Evolutionary conservation across 2,888 invertebrate species (phyloP).

Genomic region (Chrysolina haemoptera): DNA sequence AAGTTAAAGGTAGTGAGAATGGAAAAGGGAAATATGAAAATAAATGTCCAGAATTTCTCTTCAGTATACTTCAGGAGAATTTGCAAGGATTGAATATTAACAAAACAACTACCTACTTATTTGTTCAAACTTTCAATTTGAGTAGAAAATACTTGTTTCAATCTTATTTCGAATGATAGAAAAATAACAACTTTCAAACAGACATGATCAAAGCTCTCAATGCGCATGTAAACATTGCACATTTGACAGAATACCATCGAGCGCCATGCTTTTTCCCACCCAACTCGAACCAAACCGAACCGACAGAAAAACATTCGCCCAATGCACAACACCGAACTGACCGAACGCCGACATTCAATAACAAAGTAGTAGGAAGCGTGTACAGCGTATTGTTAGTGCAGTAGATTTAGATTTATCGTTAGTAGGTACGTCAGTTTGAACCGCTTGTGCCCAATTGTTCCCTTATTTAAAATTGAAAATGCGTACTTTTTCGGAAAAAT

Average conservation of each 20-base stretch:
- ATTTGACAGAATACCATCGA: slow-evolving; percentile 16
- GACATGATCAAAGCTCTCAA: background rate
- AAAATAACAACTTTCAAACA: no score
- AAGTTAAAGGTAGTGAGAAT: no score
- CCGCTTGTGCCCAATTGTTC: slow-evolving; percentile 15
- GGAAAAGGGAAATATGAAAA: no score
- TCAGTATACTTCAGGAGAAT: no score
- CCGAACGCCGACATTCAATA: slow-evolving; percentile 9
- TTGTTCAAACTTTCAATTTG: background rate
- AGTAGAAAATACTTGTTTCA: no score
- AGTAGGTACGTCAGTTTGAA: slow-evolving; percentile 3
- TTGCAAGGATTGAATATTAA: no score
- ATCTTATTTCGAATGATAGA: no score
- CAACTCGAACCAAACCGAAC: slow-evolving; percentile 33
- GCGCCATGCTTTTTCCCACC: slow-evolving; percentile 35
- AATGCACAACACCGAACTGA: background rate
- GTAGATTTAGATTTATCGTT: no score
- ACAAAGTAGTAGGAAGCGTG: slow-evolving; percentile 8
- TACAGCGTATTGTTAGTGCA: background rate
- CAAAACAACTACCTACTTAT: background rate
- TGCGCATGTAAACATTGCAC: slow-evolving; percentile 19
- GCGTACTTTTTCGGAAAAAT: background rate
- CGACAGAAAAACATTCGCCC: slow-evolving; percentile 15
- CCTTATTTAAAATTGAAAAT: background rate
- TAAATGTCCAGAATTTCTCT: no score